A percentile compares a stretch with the other conserved stretches of the same genome.
phyloP scores from a whole-genome alignment of 1,140 invertebrate species.

The Hirudo medicinalis region DNA sequence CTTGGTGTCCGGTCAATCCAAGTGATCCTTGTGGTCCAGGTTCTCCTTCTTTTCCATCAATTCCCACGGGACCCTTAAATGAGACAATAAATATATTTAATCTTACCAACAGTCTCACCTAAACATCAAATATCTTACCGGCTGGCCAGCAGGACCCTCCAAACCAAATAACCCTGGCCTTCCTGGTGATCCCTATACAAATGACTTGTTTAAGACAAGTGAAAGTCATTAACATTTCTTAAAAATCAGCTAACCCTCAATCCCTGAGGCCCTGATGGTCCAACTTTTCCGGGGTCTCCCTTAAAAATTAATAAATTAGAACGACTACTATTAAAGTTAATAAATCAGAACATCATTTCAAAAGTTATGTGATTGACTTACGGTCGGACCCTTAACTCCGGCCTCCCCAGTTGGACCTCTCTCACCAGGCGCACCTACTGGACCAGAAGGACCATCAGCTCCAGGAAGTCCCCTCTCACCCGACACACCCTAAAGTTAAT shows the following conservation, averaged over 20 bases:
- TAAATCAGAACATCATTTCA: background rate
- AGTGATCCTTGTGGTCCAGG: constrained; percentile 6
- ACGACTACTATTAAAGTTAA: background rate
- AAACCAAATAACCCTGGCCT: constrained; percentile 2
- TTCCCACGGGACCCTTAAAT: constrained; percentile 4
- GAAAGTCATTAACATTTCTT: background rate
- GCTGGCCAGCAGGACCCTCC: constrained; percentile 5
- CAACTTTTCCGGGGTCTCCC: constrained; percentile 9
- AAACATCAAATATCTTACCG: background rate
- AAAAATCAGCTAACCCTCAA: background rate
- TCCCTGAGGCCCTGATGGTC: constrained; percentile 2
- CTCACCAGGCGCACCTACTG: constrained; percentile 15
- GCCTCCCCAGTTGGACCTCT: constrained; percentile 20
- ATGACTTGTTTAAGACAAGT: background rate
- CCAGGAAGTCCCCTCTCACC: constrained; percentile 20
- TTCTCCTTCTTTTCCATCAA: constrained; percentile 21
- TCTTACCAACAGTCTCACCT: background rate
- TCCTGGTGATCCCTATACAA: constrained; percentile 8
- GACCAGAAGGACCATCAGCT: constrained; percentile 14
- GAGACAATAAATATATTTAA: background rate
- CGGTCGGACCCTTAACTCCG: constrained; percentile 14
- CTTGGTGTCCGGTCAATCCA: constrained; percentile 1
- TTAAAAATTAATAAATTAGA: background rate
- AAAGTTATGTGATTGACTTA: background rate
- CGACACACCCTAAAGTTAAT: constrained; percentile 4